Base-by-base conservation (phyloP, 2,113 vertebrate genomes). In the Chlorodrepanis virens region DNA sequence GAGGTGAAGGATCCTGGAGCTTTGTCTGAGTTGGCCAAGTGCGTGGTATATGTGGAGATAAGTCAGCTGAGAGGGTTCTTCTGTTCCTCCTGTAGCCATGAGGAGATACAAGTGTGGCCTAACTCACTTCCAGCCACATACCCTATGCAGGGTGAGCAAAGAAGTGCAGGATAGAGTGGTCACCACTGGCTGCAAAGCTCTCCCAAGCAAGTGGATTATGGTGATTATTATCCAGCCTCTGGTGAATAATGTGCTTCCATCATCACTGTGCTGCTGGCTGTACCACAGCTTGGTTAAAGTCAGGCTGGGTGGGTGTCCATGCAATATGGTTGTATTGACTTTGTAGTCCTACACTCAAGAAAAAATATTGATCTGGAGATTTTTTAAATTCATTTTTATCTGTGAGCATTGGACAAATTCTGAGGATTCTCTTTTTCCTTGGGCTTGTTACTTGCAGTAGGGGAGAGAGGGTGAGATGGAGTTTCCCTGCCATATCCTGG, bases 21-120 rank as follows among this genome's bases (percentile, higher is more conserved):
- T 5, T 13, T 3, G 0, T 21, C 25, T 45, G 39, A n/a, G 23
- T 17, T 37, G 61, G 28, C 4, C 0, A 37, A 8, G 56, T 8
- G 17, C 31, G 11, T 86, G 59, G 4, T 70, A 12, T 0, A 0
- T 0, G 7, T 35, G 19, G 45, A 53, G 14, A 13, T 33, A 35
- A 76, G 10, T 29, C 71, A 59, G 8, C 54, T 83, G 47, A 12
- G 27, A 74, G 39, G 11, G 16, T 8, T 50, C 31, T 63, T 69
- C 18, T 42, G 5, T n/a, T 70, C 54, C 42, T 87, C 6, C 25
- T 40, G 12, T 29, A 68, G 44, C 24, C 29, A 14, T 1, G 37
- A 68, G 74, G 8, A 57, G 28, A 16, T 44, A 17, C 5, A 50
- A 53, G 50, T 0, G 0, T 60, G 68, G 29, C 57, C 82, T 80